phyloP scores from a whole-genome alignment of 2,888 invertebrate genomes.

The Anorthoa munda region DNA sequence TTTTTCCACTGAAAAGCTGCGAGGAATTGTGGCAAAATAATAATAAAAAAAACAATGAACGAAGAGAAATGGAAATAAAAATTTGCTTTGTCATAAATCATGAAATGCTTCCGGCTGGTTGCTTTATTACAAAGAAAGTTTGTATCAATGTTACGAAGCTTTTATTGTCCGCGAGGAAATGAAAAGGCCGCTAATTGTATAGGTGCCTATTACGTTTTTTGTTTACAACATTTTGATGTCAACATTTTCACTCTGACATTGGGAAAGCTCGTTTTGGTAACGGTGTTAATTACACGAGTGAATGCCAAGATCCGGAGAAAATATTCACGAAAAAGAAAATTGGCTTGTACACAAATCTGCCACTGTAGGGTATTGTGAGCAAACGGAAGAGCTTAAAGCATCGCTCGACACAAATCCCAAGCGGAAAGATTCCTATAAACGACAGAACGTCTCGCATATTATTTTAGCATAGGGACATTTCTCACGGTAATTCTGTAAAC shows the following conservation, averaged over 20 bases:
- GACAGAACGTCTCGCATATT: too few species aligned
- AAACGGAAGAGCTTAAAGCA: slow-evolving; percentile 85
- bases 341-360: slow-evolving; percentile 76
- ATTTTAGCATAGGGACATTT: too few species aligned
- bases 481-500: too few species aligned
- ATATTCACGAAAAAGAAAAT: slow-evolving; percentile 69
- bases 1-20: slow-evolving; percentile 86
- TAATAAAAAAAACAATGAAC: slow-evolving; percentile 86
- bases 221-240: slow-evolving; percentile 40
- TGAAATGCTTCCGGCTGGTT: slow-evolving; percentile 87
- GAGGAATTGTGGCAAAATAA: slow-evolving; percentile 87
- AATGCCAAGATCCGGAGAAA: slow-evolving; percentile 59
- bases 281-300: slow-evolving; percentile 65
- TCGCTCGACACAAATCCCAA: slow-evolving; percentile 88
- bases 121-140: slow-evolving; percentile 88
- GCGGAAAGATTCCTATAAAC: slow-evolving; percentile 90
- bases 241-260: slow-evolving; percentile 21
- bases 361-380: slow-evolving; percentile 77
- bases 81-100: slow-evolving; percentile 90
- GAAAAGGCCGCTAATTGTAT: slow-evolving; percentile 72
- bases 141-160: slow-evolving; percentile 82
- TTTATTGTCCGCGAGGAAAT: slow-evolving; percentile 79
- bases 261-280: slow-evolving; percentile 25
- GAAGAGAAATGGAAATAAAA: slow-evolving; percentile 89
- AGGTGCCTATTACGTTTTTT: slow-evolving; percentile 59